A percentile compares a stretch with the other conserved stretches of the same genome.
phyloP scores from a whole-genome alignment of 2,888 invertebrate species.

The Choristoneura rosaceana region DNA sequence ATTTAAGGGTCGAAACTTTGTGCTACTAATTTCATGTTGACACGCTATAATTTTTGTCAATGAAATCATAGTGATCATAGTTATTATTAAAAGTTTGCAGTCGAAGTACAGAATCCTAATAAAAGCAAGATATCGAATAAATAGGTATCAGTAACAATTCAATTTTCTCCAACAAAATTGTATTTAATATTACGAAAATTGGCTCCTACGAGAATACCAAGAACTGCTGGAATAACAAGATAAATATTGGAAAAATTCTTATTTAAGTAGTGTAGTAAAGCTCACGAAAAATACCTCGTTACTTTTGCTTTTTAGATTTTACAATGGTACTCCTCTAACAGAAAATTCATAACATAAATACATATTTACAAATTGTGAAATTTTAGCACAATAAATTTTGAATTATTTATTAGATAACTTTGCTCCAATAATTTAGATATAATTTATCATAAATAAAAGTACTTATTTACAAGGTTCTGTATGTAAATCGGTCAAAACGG shows the following conservation, averaged over 20 bases:
- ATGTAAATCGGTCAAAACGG: too few relatives aligned
- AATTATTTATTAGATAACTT: too few relatives aligned
- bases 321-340: background rate
- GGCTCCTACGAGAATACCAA: background rate
- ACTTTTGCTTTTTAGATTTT: background rate
- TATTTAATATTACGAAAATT: constrained; percentile 2
- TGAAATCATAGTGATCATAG: too few relatives aligned
- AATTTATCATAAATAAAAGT: too few relatives aligned
- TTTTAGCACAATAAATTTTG: background rate
- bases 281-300: background rate
- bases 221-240: constrained; percentile 9
- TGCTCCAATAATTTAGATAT: too few relatives aligned
- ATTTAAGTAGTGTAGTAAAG: background rate
- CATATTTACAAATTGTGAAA: background rate
- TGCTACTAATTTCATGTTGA: too few relatives aligned
- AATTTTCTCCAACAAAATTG: constrained; percentile 7
- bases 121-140: too few relatives aligned
- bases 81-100: too few relatives aligned
- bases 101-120: too few relatives aligned
- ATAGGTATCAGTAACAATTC: background rate
- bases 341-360: background rate
- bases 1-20: too few relatives aligned
- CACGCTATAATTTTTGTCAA: too few relatives aligned
- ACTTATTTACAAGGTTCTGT: too few relatives aligned
- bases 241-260: constrained; percentile 15